phyloP scores from a whole-genome alignment of 1,140 invertebrate genomes.

The Eriosoma lanigerum region DNA sequence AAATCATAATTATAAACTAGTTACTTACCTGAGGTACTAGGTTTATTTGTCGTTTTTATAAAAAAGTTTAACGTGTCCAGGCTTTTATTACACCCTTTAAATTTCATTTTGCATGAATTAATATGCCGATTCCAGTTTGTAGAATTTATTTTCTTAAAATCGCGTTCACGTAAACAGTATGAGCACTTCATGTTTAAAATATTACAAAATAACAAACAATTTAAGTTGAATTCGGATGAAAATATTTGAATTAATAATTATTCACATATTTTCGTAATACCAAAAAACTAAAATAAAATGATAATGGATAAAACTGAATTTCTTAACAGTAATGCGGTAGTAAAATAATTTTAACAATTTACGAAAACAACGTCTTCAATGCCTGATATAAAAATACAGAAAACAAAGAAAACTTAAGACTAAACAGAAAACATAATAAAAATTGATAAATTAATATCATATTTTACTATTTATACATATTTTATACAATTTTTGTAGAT shows the following conservation, averaged over 20 bases:
- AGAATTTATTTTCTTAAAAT: neutral
- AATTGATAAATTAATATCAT: conserved; percentile 7
- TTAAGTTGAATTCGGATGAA: too few species aligned
- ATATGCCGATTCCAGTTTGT: conserved; percentile 14
- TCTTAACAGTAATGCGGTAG: neutral
- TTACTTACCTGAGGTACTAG: neutral
- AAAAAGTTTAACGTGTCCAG: neutral
- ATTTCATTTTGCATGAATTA: conserved; percentile 15
- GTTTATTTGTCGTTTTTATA: neutral
- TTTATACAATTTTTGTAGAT: neutral
- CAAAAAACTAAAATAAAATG: too few species aligned
- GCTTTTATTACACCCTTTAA: conserved; percentile 1
- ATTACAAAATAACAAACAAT: neutral
- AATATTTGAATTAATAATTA: too few species aligned
- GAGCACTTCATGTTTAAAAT: neutral
- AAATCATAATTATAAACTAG: conserved; percentile 6
- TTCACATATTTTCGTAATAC: too few species aligned
- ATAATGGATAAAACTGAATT: too few species aligned
- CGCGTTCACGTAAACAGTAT: neutral
- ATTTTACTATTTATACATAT: neutral
- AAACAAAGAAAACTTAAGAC: neutral
- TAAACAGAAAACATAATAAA: neutral
- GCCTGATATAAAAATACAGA: neutral
- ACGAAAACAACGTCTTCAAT: neutral
- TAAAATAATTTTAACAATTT: neutral